Conservation (phyloP, 2,888 invertebrate species). For the Temnothorax rugatulus region DNA sequence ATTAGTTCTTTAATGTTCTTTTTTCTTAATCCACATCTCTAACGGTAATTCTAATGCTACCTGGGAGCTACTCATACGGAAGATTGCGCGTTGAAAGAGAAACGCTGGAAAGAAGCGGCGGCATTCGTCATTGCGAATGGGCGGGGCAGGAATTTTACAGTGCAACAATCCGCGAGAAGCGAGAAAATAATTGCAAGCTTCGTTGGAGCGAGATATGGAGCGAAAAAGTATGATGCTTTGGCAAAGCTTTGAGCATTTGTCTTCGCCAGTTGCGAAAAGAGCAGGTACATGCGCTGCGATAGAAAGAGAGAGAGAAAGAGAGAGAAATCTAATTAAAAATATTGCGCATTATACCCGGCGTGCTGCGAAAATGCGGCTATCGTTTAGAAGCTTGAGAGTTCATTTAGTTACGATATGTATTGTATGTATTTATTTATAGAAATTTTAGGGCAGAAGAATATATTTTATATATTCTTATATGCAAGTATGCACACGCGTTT, state of each 20-base stretch:
- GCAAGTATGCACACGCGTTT: not conserved
- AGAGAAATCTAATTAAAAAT: slow-evolving; percentile 86
- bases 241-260: slow-evolving; percentile 73
- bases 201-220: slow-evolving; percentile 70
- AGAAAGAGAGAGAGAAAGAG: slow-evolving; percentile 80
- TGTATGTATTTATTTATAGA: not conserved
- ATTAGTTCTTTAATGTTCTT: slow-evolving; percentile 69
- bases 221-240: slow-evolving; percentile 56
- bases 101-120: slow-evolving; percentile 1
- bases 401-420: slow-evolving; percentile 48
- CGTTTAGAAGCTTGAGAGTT: slow-evolving; percentile 82
- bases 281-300: slow-evolving; percentile 56
- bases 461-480: not conserved
- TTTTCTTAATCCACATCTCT: slow-evolving; percentile 49
- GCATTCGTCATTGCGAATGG: slow-evolving; percentile 13
- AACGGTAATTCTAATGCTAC: slow-evolving; percentile 77
- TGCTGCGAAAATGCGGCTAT: slow-evolving; percentile 84
- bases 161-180: slow-evolving; percentile 84
- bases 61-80: slow-evolving; percentile 73
- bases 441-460: too few species aligned
- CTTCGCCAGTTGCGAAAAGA: slow-evolving; percentile 65
- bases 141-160: slow-evolving; percentile 78
- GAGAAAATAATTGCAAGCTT: slow-evolving; percentile 86
- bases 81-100: slow-evolving; percentile 2
- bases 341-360: slow-evolving; percentile 85